phyloP scores from a whole-genome alignment of 2,888 invertebrate genomes.

The Xanthorhoe spadicearia region DNA sequence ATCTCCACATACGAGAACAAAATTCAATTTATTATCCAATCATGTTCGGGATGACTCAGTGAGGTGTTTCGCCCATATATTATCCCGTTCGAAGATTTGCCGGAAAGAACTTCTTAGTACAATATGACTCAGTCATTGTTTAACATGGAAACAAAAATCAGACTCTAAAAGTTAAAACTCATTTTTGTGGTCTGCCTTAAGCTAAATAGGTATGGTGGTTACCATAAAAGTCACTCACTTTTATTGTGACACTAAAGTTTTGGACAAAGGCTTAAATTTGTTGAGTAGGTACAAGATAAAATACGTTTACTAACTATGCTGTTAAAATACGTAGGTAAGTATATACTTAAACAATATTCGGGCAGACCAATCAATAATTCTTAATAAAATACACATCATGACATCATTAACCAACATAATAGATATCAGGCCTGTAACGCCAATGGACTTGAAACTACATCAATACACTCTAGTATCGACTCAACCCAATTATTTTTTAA shows the following conservation, averaged over 20 bases:
- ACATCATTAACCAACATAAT: too few species aligned
- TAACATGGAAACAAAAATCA: not conserved
- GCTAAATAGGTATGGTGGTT: not conserved
- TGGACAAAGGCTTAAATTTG: too few species aligned
- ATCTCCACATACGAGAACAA: not conserved
- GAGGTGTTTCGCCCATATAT: not conserved
- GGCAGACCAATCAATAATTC: too few species aligned
- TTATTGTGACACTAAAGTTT: not conserved
- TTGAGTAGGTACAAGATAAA: too few species aligned
- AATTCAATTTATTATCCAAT: not conserved
- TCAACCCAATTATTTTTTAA: slow-evolving; percentile 43
- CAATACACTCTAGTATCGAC: too few species aligned
- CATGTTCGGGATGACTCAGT: not conserved
- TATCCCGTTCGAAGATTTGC: not conserved
- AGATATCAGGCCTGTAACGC: too few species aligned
- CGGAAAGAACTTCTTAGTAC: not conserved
- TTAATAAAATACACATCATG: too few species aligned
- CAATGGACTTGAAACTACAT: too few species aligned
- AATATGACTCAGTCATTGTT: not conserved
- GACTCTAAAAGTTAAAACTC: not conserved
- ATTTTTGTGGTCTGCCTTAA: not conserved
- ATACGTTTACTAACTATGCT: too few species aligned
- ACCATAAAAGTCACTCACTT: not conserved
- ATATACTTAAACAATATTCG: too few species aligned
- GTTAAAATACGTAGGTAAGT: too few species aligned